These are phyloP conservation scores for Neodontobutis hainanensis DNA, from an alignment of 2,113 vertebrate species.

Conservation along the genomic window DNA sequence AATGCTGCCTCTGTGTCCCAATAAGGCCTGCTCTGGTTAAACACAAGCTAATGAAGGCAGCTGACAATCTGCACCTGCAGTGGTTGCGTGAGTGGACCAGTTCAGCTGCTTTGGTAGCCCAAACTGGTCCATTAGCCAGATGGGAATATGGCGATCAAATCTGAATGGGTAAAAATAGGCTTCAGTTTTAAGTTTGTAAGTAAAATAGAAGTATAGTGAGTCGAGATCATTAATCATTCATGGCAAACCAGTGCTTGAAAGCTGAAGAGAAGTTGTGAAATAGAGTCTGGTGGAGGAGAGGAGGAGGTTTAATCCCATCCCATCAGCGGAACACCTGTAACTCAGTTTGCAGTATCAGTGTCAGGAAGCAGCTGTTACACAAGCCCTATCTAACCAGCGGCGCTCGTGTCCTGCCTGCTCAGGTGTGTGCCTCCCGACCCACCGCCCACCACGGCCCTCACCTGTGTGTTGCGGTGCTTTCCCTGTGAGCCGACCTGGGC, in stretches of 20 bases:
- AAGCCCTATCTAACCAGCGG: slow-evolving; percentile 10
- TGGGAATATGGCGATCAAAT: background rate
- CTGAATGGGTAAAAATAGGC: background rate
- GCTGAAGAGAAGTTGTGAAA: slow-evolving; percentile 18
- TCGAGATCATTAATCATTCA: slow-evolving; percentile 31
- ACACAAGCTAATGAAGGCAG: background rate
- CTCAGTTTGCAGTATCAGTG: slow-evolving; percentile 16
- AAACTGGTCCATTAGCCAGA: slow-evolving; percentile 3
- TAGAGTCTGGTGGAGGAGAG: slow-evolving; percentile 5
- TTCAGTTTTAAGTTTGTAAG: background rate
- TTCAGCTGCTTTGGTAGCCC: slow-evolving; percentile 8
- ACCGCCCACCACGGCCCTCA: slow-evolving; percentile 98
- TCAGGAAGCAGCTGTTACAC: slow-evolving; percentile 27
- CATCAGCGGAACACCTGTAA: slow-evolving; percentile 32
- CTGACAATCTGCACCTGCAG: background rate
- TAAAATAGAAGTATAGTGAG: slow-evolving; percentile 1
- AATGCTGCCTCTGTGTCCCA: slow-evolving; percentile 2
- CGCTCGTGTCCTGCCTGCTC: slow-evolving; percentile 15
- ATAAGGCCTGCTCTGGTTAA: slow-evolving; percentile 2
- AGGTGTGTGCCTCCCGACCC: slow-evolving; percentile 91
- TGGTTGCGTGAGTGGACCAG: no score
- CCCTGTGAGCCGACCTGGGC: slow-evolving; percentile 98
- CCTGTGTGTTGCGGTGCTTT: slow-evolving; percentile 99
- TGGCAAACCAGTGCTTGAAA: background rate
- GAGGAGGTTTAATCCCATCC: slow-evolving; percentile 46